Conservation (phyloP, 2,888 invertebrate species). For the Taphrorychus bicolor region DNA sequence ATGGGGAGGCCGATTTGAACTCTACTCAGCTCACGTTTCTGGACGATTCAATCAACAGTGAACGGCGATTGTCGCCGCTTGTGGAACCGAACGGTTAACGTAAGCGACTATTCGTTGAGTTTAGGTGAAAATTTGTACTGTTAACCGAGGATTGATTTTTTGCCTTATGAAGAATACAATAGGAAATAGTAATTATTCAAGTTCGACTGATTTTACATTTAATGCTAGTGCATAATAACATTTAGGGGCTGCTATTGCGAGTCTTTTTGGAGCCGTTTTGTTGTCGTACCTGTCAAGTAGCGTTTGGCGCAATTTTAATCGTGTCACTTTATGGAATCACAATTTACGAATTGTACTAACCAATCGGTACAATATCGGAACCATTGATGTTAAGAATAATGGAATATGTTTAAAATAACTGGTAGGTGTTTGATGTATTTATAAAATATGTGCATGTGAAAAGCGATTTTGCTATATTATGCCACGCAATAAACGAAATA, state of each 20-base stretch:
- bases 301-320: slow-evolving; percentile 9
- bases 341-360: too few relatives aligned
- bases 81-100: slow-evolving; percentile 57
- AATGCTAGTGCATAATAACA: slow-evolving; percentile 5
- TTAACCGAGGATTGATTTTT: slow-evolving; percentile 2
- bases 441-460: neutral
- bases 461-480: neutral
- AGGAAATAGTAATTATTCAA: slow-evolving; percentile 23
- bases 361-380: too few relatives aligned
- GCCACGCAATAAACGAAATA: too few relatives aligned
- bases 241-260: slow-evolving; percentile 9
- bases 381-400: too few relatives aligned
- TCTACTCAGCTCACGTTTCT: slow-evolving; percentile 52
- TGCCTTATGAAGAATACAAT: slow-evolving; percentile 35
- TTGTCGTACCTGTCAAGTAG: too few relatives aligned
- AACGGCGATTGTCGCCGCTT: slow-evolving; percentile 51
- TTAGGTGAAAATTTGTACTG: slow-evolving; percentile 20
- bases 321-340: too few relatives aligned
- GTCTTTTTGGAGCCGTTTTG: slow-evolving; percentile 12
- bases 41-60: slow-evolving; percentile 49
- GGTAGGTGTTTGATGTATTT: neutral
- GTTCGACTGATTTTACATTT: slow-evolving; percentile 38
- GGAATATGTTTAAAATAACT: too few relatives aligned
- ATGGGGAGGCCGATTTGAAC: slow-evolving; percentile 47
- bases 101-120: neutral